These are phyloP conservation scores for Abrostola tripartita DNA, from an alignment of 2,888 invertebrate species.

Conservation along the genomic window DNA sequence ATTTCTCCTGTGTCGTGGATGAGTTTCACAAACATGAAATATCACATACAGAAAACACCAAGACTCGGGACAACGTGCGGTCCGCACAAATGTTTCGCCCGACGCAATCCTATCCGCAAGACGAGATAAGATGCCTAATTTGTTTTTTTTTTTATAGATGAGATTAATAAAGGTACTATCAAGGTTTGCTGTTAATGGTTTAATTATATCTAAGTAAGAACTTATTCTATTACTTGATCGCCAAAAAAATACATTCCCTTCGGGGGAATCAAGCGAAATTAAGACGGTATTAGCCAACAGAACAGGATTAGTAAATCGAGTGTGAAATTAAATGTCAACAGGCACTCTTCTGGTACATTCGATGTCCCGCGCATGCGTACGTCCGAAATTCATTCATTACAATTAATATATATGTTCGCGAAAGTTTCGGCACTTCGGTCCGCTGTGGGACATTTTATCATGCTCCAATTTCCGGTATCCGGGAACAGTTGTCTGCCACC, in stretches of 20 bases:
- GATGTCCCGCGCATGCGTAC: slow-evolving; percentile 35
- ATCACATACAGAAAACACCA: too few species aligned
- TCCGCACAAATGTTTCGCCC: too few species aligned
- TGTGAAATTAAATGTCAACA: slow-evolving; percentile 39
- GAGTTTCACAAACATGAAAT: too few species aligned
- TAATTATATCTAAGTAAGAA: too few species aligned
- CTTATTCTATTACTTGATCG: not conserved
- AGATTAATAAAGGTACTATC: too few species aligned
- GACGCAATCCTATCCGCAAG: too few species aligned
- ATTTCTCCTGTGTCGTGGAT: too few species aligned
- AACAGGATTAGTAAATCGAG: slow-evolving; percentile 40
- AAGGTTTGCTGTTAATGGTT: too few species aligned
- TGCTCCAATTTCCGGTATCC: slow-evolving; percentile 65
- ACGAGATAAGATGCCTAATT: slow-evolving; percentile 24
- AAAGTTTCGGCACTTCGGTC: slow-evolving; percentile 29
- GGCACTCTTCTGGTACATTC: slow-evolving; percentile 1
- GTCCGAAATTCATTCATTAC: slow-evolving; percentile 35
- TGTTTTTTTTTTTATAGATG: slow-evolving; percentile 3
- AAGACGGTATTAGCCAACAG: not conserved
- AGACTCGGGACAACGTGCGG: too few species aligned
- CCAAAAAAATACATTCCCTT: not conserved
- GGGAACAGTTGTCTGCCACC: slow-evolving; percentile 50
- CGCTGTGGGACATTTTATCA: slow-evolving; percentile 56
- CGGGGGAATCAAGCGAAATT: not conserved
- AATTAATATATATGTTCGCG: slow-evolving; percentile 42